Percentiles rank a stretch among this genome's conserved stretches.
Evolutionary conservation across 2,113 vertebrate genomes (phyloP).

Genomic region (Mus pahari): DNA sequence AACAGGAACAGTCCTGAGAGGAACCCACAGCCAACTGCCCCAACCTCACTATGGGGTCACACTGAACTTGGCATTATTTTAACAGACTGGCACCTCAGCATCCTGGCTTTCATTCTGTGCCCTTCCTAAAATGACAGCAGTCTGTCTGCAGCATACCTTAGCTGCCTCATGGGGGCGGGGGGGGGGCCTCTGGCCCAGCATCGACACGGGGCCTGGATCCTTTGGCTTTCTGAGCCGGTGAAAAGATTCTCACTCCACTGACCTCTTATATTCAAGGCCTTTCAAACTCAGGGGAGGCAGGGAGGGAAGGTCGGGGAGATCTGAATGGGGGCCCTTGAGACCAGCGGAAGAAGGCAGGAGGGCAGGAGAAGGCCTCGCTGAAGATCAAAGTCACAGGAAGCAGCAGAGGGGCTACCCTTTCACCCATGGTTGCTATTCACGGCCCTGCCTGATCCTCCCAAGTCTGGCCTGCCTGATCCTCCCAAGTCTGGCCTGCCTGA

Average conservation of each 20-base stretch:
- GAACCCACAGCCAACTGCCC: not conserved
- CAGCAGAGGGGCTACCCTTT: slow-evolving; percentile 78
- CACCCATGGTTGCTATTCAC: slow-evolving; percentile 67
- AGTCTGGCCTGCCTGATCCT: slow-evolving; percentile 73
- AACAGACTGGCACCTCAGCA: not conserved
- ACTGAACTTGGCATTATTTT: not conserved
- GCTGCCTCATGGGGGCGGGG: not conserved
- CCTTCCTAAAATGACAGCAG: not conserved
- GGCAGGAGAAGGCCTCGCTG: slow-evolving; percentile 70
- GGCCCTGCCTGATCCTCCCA: slow-evolving; percentile 38
- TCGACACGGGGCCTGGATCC: not conserved
- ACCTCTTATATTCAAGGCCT: slow-evolving; percentile 64
- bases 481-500: slow-evolving; percentile 68
- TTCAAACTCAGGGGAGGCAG: slow-evolving; percentile 54
- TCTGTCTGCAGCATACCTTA: not conserved
- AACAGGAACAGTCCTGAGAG: not conserved
- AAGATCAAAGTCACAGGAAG: slow-evolving; percentile 83
- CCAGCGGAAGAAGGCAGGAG: slow-evolving; percentile 69
- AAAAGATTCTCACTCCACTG: slow-evolving; percentile 75
- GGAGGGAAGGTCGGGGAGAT: slow-evolving; percentile 27
- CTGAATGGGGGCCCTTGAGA: slow-evolving; percentile 71
- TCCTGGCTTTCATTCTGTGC: not conserved
- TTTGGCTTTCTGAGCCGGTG: slow-evolving; percentile 44
- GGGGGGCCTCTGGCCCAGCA: not conserved
- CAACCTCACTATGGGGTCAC: not conserved